Conservation (phyloP, 2,888 invertebrate species). For the Polyploca ridens region DNA sequence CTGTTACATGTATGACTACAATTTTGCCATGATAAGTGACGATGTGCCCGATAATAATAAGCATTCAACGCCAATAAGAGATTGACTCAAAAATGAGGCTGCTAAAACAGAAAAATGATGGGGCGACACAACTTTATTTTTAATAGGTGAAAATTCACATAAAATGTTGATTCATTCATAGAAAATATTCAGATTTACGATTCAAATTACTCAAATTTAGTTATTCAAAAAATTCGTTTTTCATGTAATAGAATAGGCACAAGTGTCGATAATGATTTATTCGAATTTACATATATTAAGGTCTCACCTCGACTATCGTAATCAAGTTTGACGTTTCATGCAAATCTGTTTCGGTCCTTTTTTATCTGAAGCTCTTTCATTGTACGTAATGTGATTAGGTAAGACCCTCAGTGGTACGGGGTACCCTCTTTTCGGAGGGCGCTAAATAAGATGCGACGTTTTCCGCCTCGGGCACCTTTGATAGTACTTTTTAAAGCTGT, state of each 20-base stretch:
- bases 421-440: slow-evolving; percentile 68
- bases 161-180: not conserved
- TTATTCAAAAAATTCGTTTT: not conserved
- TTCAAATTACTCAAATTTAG: slow-evolving; percentile 11
- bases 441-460: slow-evolving; percentile 83
- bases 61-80: too few relatives aligned
- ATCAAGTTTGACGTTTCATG: slow-evolving; percentile 79
- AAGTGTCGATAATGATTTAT: slow-evolving; percentile 50
- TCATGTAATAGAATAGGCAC: slow-evolving; percentile 7
- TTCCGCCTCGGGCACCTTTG: slow-evolving; percentile 81
- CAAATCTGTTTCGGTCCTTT: slow-evolving; percentile 79
- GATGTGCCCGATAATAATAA: too few relatives aligned
- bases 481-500: slow-evolving; percentile 81
- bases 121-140: too few relatives aligned
- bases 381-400: slow-evolving; percentile 80
- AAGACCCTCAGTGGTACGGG: slow-evolving; percentile 62
- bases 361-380: slow-evolving; percentile 76
- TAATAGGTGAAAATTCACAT: too few relatives aligned
- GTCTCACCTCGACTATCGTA: slow-evolving; percentile 52
- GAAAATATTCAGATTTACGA: not conserved
- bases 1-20: too few relatives aligned
- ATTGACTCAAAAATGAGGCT: too few relatives aligned
- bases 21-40: too few relatives aligned
- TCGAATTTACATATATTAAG: slow-evolving; percentile 57
- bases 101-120: too few relatives aligned